Conservation (phyloP, 2,113 vertebrate species). For the Paradoxurus hermaphroditus region DNA sequence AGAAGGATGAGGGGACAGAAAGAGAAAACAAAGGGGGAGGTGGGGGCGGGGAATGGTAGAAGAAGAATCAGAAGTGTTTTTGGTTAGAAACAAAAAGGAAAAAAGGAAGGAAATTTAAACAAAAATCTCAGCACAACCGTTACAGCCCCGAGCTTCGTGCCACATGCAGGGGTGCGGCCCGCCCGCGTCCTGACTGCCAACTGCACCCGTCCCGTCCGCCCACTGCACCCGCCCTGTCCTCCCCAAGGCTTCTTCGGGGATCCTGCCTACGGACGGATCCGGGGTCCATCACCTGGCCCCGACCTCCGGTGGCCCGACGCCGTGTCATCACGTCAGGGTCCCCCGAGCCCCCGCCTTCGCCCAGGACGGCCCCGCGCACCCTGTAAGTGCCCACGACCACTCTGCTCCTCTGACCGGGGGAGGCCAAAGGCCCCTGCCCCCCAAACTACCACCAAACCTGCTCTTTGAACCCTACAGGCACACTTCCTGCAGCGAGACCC, state of each 20-base stretch:
- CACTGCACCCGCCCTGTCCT: not conserved
- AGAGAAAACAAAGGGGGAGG: slow-evolving; percentile 62
- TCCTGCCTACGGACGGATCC: not conserved
- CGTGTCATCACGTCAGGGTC: fast-evolving
- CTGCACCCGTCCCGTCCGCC: not conserved
- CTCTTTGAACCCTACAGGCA: not conserved
- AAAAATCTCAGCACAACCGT: not conserved
- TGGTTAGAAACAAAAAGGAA: slow-evolving; percentile 82
- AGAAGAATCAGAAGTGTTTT: slow-evolving; percentile 86
- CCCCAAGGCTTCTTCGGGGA: not conserved
- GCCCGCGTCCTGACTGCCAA: not conserved
- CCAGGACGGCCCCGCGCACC: fast-evolving
- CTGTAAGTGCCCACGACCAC: fast-evolving
- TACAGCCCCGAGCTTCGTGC: fast-evolving
- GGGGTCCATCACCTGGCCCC: not conserved
- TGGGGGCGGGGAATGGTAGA: slow-evolving; percentile 80
- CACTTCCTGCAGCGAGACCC: fast-evolving
- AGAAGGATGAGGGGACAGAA: slow-evolving; percentile 72
- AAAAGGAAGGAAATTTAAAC: slow-evolving; percentile 72
- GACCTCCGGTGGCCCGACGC: fast-evolving
- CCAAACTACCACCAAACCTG: too few relatives aligned
- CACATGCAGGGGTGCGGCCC: not conserved
- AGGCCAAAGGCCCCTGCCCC: not conserved
- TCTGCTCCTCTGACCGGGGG: not conserved
- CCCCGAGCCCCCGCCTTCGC: fast-evolving